Evolutionary conservation across 2,797 vertebrate species (phyloP).

Genomic region (Silurus aristotelis): DNA sequence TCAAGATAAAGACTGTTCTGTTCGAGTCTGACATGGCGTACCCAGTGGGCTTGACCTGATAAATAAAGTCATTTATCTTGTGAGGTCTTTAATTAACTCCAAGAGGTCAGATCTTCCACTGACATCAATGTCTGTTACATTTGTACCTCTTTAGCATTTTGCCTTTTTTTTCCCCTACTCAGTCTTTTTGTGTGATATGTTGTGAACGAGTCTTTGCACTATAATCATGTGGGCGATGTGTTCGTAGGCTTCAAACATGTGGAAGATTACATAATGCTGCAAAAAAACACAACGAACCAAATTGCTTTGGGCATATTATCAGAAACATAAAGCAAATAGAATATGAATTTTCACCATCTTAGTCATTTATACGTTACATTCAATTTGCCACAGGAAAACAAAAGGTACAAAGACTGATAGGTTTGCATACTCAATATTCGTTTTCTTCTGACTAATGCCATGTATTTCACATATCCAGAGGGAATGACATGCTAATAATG

Average conservation of each 20-base stretch:
- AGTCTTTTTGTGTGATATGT: background rate
- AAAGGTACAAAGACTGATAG: background rate
- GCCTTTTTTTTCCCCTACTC: background rate
- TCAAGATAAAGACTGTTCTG: background rate
- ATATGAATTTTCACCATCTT: background rate
- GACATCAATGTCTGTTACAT: background rate
- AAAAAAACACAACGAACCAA: background rate
- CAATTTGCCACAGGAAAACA: background rate
- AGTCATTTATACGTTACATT: background rate
- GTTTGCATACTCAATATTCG: no score
- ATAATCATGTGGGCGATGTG: background rate
- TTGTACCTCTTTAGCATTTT: background rate
- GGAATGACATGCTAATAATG: background rate
- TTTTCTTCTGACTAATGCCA: slow-evolving; percentile 2
- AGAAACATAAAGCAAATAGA: background rate
- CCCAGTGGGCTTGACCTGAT: slow-evolving; percentile 1
- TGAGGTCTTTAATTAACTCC: slow-evolving; percentile 14
- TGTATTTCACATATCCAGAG: background rate
- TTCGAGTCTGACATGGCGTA: background rate
- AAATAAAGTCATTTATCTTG: slow-evolving; percentile 10
- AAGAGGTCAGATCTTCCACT: background rate
- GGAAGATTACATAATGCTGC: background rate
- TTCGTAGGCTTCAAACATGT: background rate
- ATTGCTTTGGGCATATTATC: background rate
- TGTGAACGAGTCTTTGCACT: background rate